Conservation (phyloP, 2,888 invertebrate species). For the Lysandra coridon region DNA sequence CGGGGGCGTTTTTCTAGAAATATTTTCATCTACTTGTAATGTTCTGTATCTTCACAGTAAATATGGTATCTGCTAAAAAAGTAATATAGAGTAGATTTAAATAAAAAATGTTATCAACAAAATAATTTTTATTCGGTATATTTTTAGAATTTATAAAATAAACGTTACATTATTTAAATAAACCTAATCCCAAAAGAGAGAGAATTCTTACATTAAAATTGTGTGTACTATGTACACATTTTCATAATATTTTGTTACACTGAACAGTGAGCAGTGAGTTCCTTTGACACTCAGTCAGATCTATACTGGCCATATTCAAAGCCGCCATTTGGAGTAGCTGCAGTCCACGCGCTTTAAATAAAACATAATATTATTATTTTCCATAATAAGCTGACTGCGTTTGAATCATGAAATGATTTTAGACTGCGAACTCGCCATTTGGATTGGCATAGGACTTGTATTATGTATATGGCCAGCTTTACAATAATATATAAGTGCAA, state of each 20-base stretch:
- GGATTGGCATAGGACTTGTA: neutral
- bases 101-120: neutral
- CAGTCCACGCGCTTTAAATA: neutral
- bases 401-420: neutral
- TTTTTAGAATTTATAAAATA: neutral
- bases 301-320: neutral
- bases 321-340: neutral
- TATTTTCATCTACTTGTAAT: neutral
- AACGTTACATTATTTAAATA: neutral
- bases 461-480: neutral
- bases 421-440: neutral
- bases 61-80: too few relatives aligned
- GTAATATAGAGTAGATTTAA: neutral
- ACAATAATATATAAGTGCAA: neutral
- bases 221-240: slow-evolving; percentile 13
- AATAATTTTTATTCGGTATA: neutral
- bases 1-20: neutral
- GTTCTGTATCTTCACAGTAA: too few relatives aligned
- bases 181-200: slow-evolving; percentile 32
- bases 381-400: neutral
- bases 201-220: slow-evolving; percentile 27
- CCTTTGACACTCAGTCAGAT: slow-evolving; percentile 3
- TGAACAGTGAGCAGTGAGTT: slow-evolving; percentile 13
- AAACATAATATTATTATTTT: too few relatives aligned
- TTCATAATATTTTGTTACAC: slow-evolving; percentile 13